phyloP scores from a whole-genome alignment of 2,888 invertebrate genomes.

The Iphiclides podalirius region DNA sequence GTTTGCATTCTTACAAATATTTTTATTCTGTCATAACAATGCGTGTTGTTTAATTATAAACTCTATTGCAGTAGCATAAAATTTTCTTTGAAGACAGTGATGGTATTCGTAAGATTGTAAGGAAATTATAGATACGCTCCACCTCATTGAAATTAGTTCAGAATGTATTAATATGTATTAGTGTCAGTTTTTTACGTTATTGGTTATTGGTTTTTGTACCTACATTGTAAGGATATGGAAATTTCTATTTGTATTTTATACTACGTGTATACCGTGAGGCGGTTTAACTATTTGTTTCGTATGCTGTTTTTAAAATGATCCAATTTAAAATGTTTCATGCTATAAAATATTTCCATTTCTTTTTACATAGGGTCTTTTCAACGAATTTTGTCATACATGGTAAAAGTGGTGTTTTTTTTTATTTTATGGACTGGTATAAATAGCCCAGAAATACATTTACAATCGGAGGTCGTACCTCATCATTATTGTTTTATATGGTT shows the following conservation, averaged over 20 bases:
- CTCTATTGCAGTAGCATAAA: not conserved
- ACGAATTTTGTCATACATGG: too few species aligned
- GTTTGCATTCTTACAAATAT: constrained; percentile 26
- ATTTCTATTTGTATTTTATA: constrained; percentile 47
- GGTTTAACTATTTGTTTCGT: constrained; percentile 1
- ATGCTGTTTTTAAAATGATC: too few species aligned
- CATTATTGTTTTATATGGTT: too few species aligned
- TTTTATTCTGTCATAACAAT: not conserved
- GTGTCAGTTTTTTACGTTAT: constrained; percentile 67
- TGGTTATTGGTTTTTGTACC: constrained; percentile 63
- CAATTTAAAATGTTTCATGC: too few species aligned
- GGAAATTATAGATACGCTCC: constrained; percentile 46
- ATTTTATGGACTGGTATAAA: too few species aligned
- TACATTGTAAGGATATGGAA: constrained; percentile 67
- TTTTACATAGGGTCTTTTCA: too few species aligned
- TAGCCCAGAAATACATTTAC: too few species aligned
- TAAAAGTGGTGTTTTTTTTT: too few species aligned
- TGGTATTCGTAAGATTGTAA: constrained; percentile 24
- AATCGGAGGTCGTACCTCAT: too few species aligned
- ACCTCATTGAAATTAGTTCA: constrained; percentile 64
- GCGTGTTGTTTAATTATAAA: not conserved
- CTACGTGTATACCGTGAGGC: not conserved
- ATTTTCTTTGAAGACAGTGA: not conserved
- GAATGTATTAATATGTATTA: constrained; percentile 72
- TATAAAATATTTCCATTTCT: too few species aligned